These are phyloP conservation scores for Distichodus sexfasciatus DNA, from an alignment of 2,797 vertebrate species.

Conservation along the genomic window DNA sequence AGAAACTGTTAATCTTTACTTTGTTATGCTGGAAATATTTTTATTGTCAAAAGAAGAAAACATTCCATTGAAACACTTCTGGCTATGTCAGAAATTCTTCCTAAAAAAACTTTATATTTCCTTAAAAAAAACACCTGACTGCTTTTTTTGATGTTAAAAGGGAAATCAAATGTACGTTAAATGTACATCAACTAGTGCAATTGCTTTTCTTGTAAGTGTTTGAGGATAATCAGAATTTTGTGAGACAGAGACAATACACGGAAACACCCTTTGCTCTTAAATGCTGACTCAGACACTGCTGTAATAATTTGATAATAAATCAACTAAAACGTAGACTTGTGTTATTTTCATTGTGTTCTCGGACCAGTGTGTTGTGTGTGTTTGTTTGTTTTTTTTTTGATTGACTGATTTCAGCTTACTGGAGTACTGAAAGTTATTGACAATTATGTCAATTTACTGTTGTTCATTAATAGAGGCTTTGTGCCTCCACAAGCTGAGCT, in stretches of 20 bases:
- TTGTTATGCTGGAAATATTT: slow-evolving; percentile 69
- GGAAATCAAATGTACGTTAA: slow-evolving; percentile 72
- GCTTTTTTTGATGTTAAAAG: slow-evolving; percentile 80
- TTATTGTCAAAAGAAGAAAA: slow-evolving; percentile 58
- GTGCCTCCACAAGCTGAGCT: no score
- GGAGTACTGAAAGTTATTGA: no score
- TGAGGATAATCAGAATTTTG: slow-evolving; percentile 67
- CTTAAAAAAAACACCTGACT: slow-evolving; percentile 50
- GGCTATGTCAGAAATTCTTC: slow-evolving; percentile 57
- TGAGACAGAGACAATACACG: slow-evolving; percentile 62
- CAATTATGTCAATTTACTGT: no score
- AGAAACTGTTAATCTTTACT: slow-evolving; percentile 68
- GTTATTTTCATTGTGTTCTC: background rate
- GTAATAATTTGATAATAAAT: slow-evolving; percentile 76
- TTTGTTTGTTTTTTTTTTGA: no score
- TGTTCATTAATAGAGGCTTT: no score
- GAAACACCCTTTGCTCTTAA: slow-evolving; percentile 58
- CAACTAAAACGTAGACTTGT: slow-evolving; percentile 65
- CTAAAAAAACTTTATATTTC: slow-evolving; percentile 64
- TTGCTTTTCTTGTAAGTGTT: slow-evolving; percentile 78
- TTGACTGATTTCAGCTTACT: no score
- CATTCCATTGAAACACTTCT: slow-evolving; percentile 71
- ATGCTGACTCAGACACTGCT: slow-evolving; percentile 69
- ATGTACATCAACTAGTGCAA: slow-evolving; percentile 84
- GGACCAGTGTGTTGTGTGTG: background rate